Evolutionary conservation across 2,797 vertebrate species (phyloP), one percentile per base, ranked within the genome.

Genomic region (Ptychadena robeensis): DNA sequence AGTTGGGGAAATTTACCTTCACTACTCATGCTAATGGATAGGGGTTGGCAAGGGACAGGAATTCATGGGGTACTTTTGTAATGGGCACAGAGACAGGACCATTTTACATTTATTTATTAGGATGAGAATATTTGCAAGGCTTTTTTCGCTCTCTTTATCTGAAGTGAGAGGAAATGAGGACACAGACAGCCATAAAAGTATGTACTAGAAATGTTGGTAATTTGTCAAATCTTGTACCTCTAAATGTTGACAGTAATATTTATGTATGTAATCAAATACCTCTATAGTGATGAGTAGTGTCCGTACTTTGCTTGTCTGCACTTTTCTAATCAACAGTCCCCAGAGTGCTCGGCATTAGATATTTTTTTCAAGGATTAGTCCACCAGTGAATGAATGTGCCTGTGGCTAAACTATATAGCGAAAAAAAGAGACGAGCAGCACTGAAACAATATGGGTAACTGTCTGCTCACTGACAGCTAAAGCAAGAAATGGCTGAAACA

Each of bases 401-500:
- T 9, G 63, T 40, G 73, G 73, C 73, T 59, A 75, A 75, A 64
- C 34, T 27, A 63, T 75, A 61, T 53, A 28, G 38, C 12, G 27
- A 28, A 61, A 53, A 64, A 40, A 75, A 38, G 63, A 75, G 57
- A 61, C 59, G 35, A 64, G 73, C 59, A 64, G 59, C 73, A 75
- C 30, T 75, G 30, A 37, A 75, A 75, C 73, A 75, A 75, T 75
- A 75, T 64, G 73, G 73, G 73, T 37, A 64, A 40, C 73, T 64
- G 73, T 75, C 73, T 75, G 57, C 59, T 75, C 59, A 75, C 57
- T 75, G 73, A 75, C 59, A 75, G 59, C 73, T 75, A 75, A 63
- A 63, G 34, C 14, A 75, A 59, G 35, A 61, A 64, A 59, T 12
- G 73, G 73, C 73, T 75, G 73, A 75, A 75, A 75, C 74, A 77